Conservation (phyloP, 2,888 invertebrate genomes). For the Spicauda simplicius region DNA sequence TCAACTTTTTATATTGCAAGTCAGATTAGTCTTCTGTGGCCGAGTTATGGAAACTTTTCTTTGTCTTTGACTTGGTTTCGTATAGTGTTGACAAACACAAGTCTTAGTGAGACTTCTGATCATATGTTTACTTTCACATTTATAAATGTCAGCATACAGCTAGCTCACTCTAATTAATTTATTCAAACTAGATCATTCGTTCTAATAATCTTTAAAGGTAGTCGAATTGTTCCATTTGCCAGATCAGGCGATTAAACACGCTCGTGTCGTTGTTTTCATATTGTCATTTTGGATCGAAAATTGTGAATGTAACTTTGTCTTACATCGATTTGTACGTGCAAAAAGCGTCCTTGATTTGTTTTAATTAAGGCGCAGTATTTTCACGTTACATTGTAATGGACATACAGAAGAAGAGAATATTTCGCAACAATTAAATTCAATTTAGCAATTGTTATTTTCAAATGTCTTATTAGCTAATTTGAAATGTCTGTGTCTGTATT, state of each 20-base stretch:
- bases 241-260: constrained; percentile 8
- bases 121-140: constrained; percentile 17
- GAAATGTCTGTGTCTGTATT: constrained; percentile 22
- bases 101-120: neutral
- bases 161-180: constrained; percentile 16
- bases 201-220: constrained; percentile 20
- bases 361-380: neutral
- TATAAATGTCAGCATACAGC: constrained; percentile 17
- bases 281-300: neutral
- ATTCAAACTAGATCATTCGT: constrained; percentile 17
- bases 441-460: constrained; percentile 25
- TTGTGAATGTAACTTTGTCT: neutral
- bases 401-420: constrained; percentile 10
- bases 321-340: neutral
- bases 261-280: neutral
- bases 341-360: neutral
- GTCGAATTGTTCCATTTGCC: constrained; percentile 14
- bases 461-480: constrained; percentile 28
- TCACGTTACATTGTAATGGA: neutral
- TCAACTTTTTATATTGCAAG: neutral
- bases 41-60: neutral
- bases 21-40: neutral
- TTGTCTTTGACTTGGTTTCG: neutral
- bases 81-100: neutral
- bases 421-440: constrained; percentile 7